Evolutionary conservation across 2,113 vertebrate species (phyloP).

Genomic region (Promerops cafer): DNA sequence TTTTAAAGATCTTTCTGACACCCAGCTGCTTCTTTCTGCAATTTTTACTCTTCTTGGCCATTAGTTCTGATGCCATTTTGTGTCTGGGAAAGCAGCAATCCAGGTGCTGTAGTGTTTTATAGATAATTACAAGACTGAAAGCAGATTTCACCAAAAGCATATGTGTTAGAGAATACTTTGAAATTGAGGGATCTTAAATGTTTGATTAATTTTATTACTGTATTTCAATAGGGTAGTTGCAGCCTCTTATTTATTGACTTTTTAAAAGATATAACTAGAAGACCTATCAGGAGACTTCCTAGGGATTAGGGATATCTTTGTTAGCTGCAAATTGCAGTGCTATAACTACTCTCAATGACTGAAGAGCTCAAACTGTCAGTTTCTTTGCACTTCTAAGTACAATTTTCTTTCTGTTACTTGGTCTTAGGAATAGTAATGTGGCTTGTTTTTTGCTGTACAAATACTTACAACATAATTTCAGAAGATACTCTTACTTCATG

Average conservation of each 20-base stretch:
- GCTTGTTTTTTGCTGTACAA: not conserved
- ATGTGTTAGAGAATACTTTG: not conserved
- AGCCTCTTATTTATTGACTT: not conserved
- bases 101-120: not conserved
- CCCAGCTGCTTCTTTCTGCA: not conserved
- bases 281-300: not conserved
- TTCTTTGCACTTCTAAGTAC: not conserved
- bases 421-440: not conserved
- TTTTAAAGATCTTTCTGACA: not conserved
- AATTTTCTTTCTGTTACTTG: not conserved
- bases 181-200: not conserved
- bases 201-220: not conserved
- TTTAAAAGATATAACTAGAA: not conserved
- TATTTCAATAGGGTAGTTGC: not conserved
- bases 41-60: not conserved
- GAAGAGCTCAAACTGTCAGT: not conserved
- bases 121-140: not conserved
- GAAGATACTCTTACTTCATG: not conserved
- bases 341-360: not conserved
- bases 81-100: not conserved
- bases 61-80: not conserved
- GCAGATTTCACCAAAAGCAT: not conserved
- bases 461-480: not conserved
- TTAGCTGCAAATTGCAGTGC: not conserved
- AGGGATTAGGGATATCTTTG: not conserved